These are phyloP conservation scores for Geotrupes spiniger DNA, from an alignment of 2,888 invertebrate genomes.

Conservation along the genomic window DNA sequence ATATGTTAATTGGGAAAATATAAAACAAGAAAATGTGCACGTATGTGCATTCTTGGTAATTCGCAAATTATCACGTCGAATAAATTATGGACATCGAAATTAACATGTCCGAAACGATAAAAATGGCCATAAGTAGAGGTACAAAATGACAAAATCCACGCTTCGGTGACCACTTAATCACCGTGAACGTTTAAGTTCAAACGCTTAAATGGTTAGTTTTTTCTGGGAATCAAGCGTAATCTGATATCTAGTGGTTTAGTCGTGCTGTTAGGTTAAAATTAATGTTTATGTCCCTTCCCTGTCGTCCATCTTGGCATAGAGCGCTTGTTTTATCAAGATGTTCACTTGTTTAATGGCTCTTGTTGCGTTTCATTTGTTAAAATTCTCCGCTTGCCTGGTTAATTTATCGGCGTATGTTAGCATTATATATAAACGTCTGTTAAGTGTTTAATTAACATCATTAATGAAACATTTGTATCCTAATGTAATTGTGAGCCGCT, in stretches of 20 bases:
- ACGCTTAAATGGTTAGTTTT: conserved; percentile 42
- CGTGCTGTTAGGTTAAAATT: conserved; percentile 51
- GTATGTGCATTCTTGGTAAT: too few relatives aligned
- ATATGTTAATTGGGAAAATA: too few relatives aligned
- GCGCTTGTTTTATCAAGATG: conserved; percentile 51
- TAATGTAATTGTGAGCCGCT: neutral
- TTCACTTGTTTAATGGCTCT: conserved; percentile 51
- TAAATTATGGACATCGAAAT: too few relatives aligned
- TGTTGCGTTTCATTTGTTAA: conserved; percentile 46
- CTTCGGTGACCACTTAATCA: conserved; percentile 44
- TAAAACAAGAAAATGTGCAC: too few relatives aligned
- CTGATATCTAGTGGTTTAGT: conserved; percentile 46
- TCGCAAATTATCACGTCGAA: too few relatives aligned
- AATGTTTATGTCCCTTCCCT: conserved; percentile 50
- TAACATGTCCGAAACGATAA: neutral
- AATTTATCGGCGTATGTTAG: conserved; percentile 30
- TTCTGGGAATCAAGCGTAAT: conserved; percentile 48
- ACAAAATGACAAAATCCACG: conserved; percentile 39
- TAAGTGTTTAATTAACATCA: conserved; percentile 29
- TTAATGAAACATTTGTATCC: conserved; percentile 19
- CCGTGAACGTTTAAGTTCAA: conserved; percentile 39
- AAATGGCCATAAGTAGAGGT: conserved; percentile 6
- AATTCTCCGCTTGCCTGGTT: conserved; percentile 26
- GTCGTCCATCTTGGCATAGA: conserved; percentile 49
- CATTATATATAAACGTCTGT: conserved; percentile 27